Evolutionary conservation across 2,888 invertebrate genomes (phyloP).

Genomic region (Watsonalla cultraria): DNA sequence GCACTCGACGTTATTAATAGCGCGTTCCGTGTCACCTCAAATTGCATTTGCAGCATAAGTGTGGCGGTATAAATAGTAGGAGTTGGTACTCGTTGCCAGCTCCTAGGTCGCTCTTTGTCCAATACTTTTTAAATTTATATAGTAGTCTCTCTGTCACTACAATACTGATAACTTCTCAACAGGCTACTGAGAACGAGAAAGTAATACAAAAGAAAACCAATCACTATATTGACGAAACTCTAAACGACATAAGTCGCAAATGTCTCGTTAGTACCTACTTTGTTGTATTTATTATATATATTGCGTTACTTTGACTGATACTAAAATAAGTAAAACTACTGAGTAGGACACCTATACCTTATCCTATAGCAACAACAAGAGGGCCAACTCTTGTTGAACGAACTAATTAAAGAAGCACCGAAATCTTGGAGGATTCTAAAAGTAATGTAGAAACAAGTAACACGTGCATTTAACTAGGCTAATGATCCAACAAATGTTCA

Average conservation of each 20-base stretch:
- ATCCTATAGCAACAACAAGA: too few species aligned
- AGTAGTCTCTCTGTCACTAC: constrained; percentile 18
- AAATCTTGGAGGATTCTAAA: too few species aligned
- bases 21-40: constrained; percentile 51
- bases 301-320: too few species aligned
- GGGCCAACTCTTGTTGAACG: too few species aligned
- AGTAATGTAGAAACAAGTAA: background rate
- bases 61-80: constrained; percentile 33
- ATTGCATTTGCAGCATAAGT: constrained; percentile 55
- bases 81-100: constrained; percentile 26
- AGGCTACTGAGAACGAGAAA: constrained; percentile 1
- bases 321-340: too few species aligned
- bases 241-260: too few species aligned
- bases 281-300: too few species aligned
- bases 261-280: too few species aligned
- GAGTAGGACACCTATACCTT: too few species aligned
- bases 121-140: constrained; percentile 36
- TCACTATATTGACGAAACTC: too few species aligned
- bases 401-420: too few species aligned
- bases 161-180: constrained; percentile 25
- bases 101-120: constrained; percentile 26
- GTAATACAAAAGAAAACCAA: too few species aligned
- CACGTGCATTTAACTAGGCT: background rate
- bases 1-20: constrained; percentile 44
- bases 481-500: background rate